These are phyloP conservation scores for Clinocottus analis DNA, from an alignment of 2,113 vertebrate species.

Conservation along the genomic window DNA sequence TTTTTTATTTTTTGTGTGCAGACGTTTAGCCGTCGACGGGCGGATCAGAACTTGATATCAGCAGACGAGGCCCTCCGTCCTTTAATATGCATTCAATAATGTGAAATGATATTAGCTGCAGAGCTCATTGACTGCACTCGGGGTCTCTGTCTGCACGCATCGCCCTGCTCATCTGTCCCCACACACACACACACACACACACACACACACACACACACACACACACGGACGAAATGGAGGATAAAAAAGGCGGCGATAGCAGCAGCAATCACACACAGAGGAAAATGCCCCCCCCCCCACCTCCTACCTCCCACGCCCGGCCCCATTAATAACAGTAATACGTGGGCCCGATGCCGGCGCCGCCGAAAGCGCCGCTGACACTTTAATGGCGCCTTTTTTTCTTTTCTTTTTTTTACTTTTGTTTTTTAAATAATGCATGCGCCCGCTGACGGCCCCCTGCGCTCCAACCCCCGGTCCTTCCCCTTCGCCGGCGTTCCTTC, in stretches of 20 bases:
- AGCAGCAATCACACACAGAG: constrained; percentile 71
- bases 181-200: constrained; percentile 19
- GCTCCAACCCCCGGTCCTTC: constrained; percentile 43
- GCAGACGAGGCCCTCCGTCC: constrained; percentile 63
- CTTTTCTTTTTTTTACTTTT: constrained; percentile 75
- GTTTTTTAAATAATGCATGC: constrained; percentile 79
- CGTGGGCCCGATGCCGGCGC: constrained; percentile 66
- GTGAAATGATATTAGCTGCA: constrained; percentile 75
- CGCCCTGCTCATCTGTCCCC: constrained; percentile 54
- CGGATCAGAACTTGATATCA: constrained; percentile 70
- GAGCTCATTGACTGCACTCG: constrained; percentile 72
- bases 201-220: constrained; percentile 32
- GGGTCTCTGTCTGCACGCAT: constrained; percentile 62
- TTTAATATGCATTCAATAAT: constrained; percentile 73
- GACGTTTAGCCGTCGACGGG: constrained; percentile 56
- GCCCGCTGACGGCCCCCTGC: constrained; percentile 68
- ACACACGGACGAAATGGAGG: constrained; percentile 9
- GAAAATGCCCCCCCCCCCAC: constrained; percentile 67
- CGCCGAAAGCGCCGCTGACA: constrained; percentile 80
- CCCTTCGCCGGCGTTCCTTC: constrained; percentile 61
- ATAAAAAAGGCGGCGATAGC: constrained; percentile 48
- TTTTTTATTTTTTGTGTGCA: neutral
- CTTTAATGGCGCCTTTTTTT: constrained; percentile 80
- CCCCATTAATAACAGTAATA: constrained; percentile 82
- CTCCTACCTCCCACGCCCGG: constrained; percentile 73